Conservation (phyloP, 2,113 vertebrate species). For the Lethenteron camtschaticum region DNA sequence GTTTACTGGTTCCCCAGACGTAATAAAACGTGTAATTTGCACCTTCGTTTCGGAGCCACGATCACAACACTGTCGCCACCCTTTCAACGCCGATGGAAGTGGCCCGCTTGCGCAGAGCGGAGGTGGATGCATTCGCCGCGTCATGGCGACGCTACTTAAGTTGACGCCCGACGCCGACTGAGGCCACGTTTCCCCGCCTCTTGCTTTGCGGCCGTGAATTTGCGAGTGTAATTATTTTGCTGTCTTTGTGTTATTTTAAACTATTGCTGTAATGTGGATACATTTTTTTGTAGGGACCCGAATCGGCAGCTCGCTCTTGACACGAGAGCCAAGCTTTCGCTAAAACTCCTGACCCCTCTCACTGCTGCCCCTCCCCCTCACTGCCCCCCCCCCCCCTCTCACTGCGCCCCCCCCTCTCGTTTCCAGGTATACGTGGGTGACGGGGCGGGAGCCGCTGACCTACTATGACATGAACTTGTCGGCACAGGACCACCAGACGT, state of each 20-base stretch:
- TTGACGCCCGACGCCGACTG: too few species aligned
- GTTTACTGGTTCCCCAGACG: too few species aligned
- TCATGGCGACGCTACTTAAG: too few species aligned
- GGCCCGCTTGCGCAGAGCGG: neutral
- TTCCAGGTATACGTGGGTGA: conserved; percentile 83
- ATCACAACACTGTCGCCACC: too few species aligned
- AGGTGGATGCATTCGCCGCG: neutral
- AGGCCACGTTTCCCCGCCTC: neutral
- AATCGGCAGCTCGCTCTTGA: neutral
- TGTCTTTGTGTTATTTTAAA: neutral
- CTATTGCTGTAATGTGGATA: neutral
- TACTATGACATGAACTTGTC: conserved; percentile 98
- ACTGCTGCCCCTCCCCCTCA: neutral
- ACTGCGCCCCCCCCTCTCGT: conserved; percentile 7
- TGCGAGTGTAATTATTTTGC: neutral
- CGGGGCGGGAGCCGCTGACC: conserved; percentile 82
- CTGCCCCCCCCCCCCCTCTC: neutral
- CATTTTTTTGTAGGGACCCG: conserved; percentile 9
- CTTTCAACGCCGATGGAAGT: too few species aligned
- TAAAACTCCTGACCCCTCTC: neutral
- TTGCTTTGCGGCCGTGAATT: neutral
- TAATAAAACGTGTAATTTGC: too few species aligned
- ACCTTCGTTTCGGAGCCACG: too few species aligned
- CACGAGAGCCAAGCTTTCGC: neutral
- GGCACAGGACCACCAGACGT: conserved; percentile 92